These are phyloP conservation scores for Hydraecia micacea DNA, from an alignment of 2,888 invertebrate species.

Conservation along the genomic window DNA sequence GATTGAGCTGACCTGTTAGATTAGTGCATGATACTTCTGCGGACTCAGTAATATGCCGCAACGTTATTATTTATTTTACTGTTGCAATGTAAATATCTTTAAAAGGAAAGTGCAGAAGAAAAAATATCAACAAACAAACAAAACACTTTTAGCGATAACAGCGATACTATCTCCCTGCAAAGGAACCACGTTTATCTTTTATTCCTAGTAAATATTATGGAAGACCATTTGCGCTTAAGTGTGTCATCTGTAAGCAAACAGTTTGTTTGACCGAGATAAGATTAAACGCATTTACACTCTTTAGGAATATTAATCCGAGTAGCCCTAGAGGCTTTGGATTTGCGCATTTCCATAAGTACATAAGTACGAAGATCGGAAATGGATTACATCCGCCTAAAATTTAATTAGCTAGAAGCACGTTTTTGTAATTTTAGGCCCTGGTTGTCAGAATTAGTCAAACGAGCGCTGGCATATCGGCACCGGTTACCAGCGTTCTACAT, in stretches of 20 bases:
- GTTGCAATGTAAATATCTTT: neutral
- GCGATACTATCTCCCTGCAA: constrained; percentile 36
- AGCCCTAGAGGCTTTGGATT: constrained; percentile 7
- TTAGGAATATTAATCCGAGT: constrained; percentile 11
- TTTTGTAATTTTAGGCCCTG: neutral
- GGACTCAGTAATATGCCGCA: neutral
- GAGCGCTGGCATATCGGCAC: neutral
- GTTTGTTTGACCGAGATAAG: constrained; percentile 66
- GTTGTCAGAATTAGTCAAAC: neutral
- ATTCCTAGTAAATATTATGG: constrained; percentile 73
- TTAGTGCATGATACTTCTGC: neutral
- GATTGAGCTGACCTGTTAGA: neutral
- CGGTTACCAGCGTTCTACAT: neutral
- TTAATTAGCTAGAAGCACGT: neutral
- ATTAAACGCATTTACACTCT: constrained; percentile 47
- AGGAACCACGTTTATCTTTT: constrained; percentile 62
- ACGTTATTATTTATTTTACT: neutral
- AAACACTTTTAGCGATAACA: constrained; percentile 26
- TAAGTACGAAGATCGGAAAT: neutral
- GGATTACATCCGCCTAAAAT: neutral
- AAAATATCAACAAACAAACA: neutral
- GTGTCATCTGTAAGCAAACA: constrained; percentile 76
- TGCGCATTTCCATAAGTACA: constrained; percentile 9
- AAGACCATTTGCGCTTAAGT: constrained; percentile 72
- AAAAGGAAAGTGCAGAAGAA: neutral